Base-by-base conservation (phyloP, 2,113 vertebrate genomes). In the Muntiacus reevesi region DNA sequence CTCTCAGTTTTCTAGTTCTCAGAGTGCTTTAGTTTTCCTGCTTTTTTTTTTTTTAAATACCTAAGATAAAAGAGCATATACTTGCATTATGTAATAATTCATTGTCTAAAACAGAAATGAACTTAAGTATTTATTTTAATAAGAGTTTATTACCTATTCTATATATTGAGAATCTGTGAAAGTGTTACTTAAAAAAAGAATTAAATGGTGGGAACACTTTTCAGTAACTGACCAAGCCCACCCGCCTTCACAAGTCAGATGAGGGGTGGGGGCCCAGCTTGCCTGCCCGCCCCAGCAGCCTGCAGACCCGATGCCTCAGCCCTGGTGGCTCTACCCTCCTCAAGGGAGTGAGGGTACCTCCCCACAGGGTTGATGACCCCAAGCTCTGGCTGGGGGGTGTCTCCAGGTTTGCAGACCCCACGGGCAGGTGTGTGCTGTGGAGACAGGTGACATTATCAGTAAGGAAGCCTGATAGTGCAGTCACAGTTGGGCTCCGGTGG, bases 51-150 rank as follows among this genome's bases (percentile, higher is more conserved):
- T 40, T 4, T 19, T 12, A 50, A 55, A 47, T 17, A 78, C 55
- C 23, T 85, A 85, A 91, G 43, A 94, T 91, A 21, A 84, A 95
- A 82, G 45, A 71, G 6, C 27, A 79, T 52, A 28, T 60, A 47
- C 8, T 67, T 96, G 40, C 60, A 93, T 93, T 90, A 64, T 76
- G 55, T 71, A 95, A 90, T 6, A 95, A 92, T 55, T 76, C 54
- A 97, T 60, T 43, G 14, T 89, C 79, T 98, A 92, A 97, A 91
- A 83, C 88, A 98, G 85, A 93, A 90, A 74, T 86, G 81, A 94
- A 87, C 25, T 97, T 94, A 97, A 94, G 59, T 94, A 87, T 52
- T 97, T 97, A 98, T 97, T 97, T 98, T 97, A 96, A 74, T 97
- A 97, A 93, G 78, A 78, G 84, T 90, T 83, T 96, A 88, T 94